Evolutionary conservation across 1,140 invertebrate species (phyloP), one percentile per base, ranked within the genome.

Genomic region (Calliphora vicina): DNA sequence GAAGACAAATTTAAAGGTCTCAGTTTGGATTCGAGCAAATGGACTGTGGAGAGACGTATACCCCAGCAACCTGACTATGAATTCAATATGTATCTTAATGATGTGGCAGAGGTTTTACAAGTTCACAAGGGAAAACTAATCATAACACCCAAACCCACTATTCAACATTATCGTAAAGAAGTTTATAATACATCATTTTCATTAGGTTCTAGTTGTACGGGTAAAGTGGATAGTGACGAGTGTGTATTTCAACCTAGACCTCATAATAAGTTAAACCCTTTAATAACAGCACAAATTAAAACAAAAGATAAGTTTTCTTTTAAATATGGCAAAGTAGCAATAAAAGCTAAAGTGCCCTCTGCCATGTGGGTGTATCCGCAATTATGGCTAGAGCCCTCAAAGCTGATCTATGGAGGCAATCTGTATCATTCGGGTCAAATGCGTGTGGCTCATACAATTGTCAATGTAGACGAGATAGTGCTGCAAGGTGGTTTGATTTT

Each of bases 331-430:
- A 92, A 91, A 71, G 92, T 96, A 1, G 94, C 95, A 86, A 91
- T 96, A 12, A 91, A 92, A 13, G 95, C 95, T 0, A 95, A 94
- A 87, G 91, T 96, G 89, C 95, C 95, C 0, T 88, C 90, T 71
- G 94, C 94, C 20, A 93, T 95, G 85, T 96, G 94, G 94, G 84
- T 96, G 1, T 94, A 94, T 91, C 94, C 95, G 85, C 92, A 93
- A 86, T 82, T 93, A n/a, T 92, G 90, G 87, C 87, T 93, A 17
- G 88, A 92, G 76, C 92, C 93, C 1, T 84, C 87, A 10, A 84
- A 90, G 10, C 85, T 84, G 12, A 84, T 84, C 12, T 92, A 93
- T 81, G 92, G 92, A 17, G 15, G 9, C 2, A 25, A 57, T 0
- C 85, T 90, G 73, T 92, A 91, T 86, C 84, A 89, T 67, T 92